phyloP scores from a whole-genome alignment of 2,797 vertebrate species.

The Sebastes goodei region DNA sequence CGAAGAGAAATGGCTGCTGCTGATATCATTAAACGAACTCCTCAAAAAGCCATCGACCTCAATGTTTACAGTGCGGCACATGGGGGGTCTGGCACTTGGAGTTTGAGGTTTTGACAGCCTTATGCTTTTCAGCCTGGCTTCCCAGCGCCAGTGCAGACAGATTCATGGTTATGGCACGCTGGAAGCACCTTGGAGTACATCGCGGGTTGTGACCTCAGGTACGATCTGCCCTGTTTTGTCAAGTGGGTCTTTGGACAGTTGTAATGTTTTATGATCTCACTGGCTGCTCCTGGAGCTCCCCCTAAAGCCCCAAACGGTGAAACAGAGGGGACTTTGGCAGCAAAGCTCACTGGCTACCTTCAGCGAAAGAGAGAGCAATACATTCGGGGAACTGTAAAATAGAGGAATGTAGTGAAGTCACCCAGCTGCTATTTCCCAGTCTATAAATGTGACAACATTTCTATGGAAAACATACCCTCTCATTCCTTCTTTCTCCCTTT shows the following conservation, averaged over 20 bases:
- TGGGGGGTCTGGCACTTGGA: constrained; percentile 48
- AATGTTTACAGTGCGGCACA: constrained; percentile 51
- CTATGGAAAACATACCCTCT: constrained; percentile 75
- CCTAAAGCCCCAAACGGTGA: constrained; percentile 14
- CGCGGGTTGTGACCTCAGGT: constrained; percentile 23
- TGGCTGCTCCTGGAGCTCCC: constrained; percentile 33
- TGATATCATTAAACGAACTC: constrained; percentile 64
- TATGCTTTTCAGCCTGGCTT: constrained; percentile 11
- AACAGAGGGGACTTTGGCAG: constrained; percentile 59
- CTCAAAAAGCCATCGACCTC: constrained; percentile 64
- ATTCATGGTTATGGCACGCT: constrained; percentile 27
- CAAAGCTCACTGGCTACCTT: constrained; percentile 57
- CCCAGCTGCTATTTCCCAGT: constrained; percentile 75
- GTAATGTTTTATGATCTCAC: constrained; percentile 56
- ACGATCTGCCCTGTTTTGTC: constrained; percentile 30
- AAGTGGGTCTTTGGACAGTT: constrained; percentile 32
- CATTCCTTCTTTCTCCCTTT: constrained; percentile 14
- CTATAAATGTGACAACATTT: constrained; percentile 82
- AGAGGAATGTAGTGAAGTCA: constrained; percentile 80
- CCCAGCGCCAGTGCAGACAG: constrained; percentile 27
- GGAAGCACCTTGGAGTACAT: constrained; percentile 16
- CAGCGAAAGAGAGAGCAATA: constrained; percentile 40
- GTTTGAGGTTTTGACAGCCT: constrained; percentile 45
- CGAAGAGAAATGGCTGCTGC: constrained; percentile 50
- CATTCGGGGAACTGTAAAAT: constrained; percentile 76